Percentiles rank a stretch among this genome's conserved stretches.
Conservation (phyloP, 2,113 vertebrate species). For the Sprattus sprattus region DNA sequence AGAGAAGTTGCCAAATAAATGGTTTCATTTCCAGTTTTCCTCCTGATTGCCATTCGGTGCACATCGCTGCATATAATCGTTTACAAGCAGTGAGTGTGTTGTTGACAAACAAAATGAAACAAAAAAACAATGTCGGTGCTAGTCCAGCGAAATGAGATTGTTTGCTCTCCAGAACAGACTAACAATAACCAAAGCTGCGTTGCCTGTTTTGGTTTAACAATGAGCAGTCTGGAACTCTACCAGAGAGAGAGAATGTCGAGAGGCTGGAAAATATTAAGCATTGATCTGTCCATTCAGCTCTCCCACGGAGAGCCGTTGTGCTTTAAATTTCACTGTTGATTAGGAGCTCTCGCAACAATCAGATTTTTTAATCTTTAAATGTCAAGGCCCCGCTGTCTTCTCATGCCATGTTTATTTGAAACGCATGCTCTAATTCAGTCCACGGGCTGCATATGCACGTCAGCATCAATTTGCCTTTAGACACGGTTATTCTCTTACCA, state of each 20-base stretch:
- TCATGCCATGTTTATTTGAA: neutral
- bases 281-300: conserved; percentile 22
- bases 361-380: conserved; percentile 36
- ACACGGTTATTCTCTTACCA: neutral
- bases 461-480: neutral
- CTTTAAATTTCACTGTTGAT: conserved; percentile 42
- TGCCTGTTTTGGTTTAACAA: conserved; percentile 3
- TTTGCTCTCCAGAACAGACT: neutral
- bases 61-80: neutral
- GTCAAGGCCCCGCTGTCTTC: conserved; percentile 1
- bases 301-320: conserved; percentile 29
- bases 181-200: conserved; percentile 19
- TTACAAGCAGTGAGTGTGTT: neutral
- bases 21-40: neutral
- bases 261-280: conserved; percentile 6
- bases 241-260: conserved; percentile 13
- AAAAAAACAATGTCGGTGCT: neutral
- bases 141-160: neutral
- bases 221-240: conserved; percentile 1
- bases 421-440: neutral
- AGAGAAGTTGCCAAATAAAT: neutral
- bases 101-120: neutral
- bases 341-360: conserved; percentile 46
- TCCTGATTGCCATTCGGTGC: neutral
- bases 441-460: neutral